Conservation (phyloP, 2,888 invertebrate species). For the Tortricodes alternella region DNA sequence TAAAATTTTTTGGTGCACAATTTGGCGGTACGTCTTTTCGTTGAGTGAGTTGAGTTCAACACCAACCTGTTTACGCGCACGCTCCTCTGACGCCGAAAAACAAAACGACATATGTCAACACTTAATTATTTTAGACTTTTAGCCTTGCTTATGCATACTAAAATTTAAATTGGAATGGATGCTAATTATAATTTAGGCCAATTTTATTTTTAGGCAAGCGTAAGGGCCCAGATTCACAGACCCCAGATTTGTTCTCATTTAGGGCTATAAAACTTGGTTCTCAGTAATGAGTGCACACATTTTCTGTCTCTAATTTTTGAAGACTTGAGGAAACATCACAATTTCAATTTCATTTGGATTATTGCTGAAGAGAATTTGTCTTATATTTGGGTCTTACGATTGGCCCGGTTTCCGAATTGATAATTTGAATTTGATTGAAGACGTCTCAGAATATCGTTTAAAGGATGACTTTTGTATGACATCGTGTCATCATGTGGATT, state of each 20-base stretch:
- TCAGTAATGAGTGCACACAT: not conserved
- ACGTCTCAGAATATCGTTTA: no score
- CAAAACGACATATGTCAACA: not conserved
- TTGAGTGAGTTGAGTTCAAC: constrained; percentile 43
- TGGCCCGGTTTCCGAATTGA: no score
- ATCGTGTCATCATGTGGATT: no score
- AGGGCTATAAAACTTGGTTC: not conserved
- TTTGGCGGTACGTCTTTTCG: constrained; percentile 51
- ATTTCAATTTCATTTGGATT: not conserved
- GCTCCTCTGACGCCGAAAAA: not conserved
- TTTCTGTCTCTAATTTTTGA: not conserved
- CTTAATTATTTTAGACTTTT: not conserved
- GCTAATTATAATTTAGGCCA: no score
- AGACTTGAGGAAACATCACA: not conserved
- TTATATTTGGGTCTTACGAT: no score
- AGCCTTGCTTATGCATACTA: not conserved
- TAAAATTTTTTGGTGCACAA: constrained; percentile 33
- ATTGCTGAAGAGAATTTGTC: no score
- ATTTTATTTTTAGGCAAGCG: not conserved
- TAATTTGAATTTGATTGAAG: no score
- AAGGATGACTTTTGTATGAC: no score
- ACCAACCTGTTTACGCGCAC: constrained; percentile 54
- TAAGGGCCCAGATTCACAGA: not conserved
- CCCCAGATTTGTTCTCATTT: not conserved
- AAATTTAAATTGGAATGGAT: not conserved